Percentiles rank a stretch among this genome's conserved stretches.
Conservation (phyloP, 2,888 invertebrate species). For the Zygothrica quintamaculata region DNA sequence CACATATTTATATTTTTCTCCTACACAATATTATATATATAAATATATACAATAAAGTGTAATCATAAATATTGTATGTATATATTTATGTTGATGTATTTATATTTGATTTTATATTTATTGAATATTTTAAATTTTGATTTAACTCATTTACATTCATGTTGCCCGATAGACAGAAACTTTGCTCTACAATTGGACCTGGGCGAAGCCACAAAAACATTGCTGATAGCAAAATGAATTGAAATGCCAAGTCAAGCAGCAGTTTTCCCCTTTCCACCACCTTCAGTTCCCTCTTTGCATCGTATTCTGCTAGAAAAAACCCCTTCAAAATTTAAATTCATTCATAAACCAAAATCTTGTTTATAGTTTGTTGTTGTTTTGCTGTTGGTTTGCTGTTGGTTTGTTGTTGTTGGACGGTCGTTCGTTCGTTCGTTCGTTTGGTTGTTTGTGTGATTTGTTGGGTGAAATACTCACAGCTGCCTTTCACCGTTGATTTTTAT, state of each 20-base stretch:
- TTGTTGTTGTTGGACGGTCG: slow-evolving; percentile 10
- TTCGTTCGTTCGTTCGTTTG: not conserved
- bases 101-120: slow-evolving; percentile 26
- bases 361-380: slow-evolving; percentile 55
- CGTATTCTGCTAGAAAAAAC: not conserved
- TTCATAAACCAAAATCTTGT: slow-evolving; percentile 76
- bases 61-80: slow-evolving; percentile 13
- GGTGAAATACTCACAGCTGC: slow-evolving; percentile 38
- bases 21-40: too few species aligned
- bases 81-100: slow-evolving; percentile 17
- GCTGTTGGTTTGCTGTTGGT: slow-evolving; percentile 29
- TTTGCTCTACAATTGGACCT: slow-evolving; percentile 26
- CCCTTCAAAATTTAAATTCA: slow-evolving; percentile 62
- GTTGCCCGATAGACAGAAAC: not conserved
- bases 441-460: slow-evolving; percentile 10
- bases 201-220: slow-evolving; percentile 38
- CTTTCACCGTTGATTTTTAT: slow-evolving; percentile 59
- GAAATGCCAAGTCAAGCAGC: slow-evolving; percentile 50
- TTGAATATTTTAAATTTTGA: slow-evolving; percentile 39
- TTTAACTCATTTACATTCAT: slow-evolving; percentile 34
- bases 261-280: not conserved
- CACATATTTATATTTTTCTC: too few species aligned
- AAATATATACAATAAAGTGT: slow-evolving; percentile 1
- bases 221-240: slow-evolving; percentile 64
- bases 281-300: not conserved